Evolutionary conservation across 2,888 invertebrate genomes (phyloP).

Genomic region (Brachynemurus nebulosus): DNA sequence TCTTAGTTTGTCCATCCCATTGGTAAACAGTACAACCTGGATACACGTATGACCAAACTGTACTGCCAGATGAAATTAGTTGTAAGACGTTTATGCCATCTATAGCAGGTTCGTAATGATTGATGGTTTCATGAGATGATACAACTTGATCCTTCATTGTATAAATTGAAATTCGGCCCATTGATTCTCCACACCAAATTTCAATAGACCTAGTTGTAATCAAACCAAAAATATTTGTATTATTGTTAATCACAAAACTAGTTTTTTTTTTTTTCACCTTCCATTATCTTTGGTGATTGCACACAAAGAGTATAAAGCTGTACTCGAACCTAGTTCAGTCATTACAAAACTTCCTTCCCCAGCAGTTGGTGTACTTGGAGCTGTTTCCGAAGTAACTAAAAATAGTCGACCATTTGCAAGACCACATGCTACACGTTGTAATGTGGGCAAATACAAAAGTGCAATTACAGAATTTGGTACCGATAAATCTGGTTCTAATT

Average conservation of each 20-base stretch:
- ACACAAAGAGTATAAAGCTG: constrained; percentile 52
- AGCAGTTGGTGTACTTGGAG: constrained; percentile 43
- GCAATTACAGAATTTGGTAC: constrained; percentile 50
- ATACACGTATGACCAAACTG: constrained; percentile 68
- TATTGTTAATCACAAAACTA: no score
- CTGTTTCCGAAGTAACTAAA: constrained; percentile 48
- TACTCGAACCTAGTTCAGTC: constrained; percentile 59
- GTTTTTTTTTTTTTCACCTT: no score
- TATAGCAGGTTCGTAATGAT: constrained; percentile 43
- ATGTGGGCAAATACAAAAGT: constrained; percentile 47
- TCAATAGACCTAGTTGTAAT: constrained; percentile 50
- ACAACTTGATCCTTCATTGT: constrained; percentile 56
- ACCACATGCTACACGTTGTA: constrained; percentile 68
- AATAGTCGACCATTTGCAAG: constrained; percentile 66
- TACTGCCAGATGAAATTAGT: constrained; percentile 46
- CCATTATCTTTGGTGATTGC: constrained; percentile 35
- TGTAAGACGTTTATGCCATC: constrained; percentile 55
- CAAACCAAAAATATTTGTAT: no score
- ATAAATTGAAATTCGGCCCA: constrained; percentile 68
- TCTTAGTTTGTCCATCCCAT: constrained; percentile 58
- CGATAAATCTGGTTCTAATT: constrained; percentile 51
- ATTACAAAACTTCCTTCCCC: constrained; percentile 65
- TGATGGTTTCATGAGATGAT: constrained; percentile 53
- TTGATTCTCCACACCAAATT: constrained; percentile 80
- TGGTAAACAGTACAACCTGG: constrained; percentile 82